Evolutionary conservation across 2,113 vertebrate genomes (phyloP).

Genomic region (Onychostruthus taczanowskii): DNA sequence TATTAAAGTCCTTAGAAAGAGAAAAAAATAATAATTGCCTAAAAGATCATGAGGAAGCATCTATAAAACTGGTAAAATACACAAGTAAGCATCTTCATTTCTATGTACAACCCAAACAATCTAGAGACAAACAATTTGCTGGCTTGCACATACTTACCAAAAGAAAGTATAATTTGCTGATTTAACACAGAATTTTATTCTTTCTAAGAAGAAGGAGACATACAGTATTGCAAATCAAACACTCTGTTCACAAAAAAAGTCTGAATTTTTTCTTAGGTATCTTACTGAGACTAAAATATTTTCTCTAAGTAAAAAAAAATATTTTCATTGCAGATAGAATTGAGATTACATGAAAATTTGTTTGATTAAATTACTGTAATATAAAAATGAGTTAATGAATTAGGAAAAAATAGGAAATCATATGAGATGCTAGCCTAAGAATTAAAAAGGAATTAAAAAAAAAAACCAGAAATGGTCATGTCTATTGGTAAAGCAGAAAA

Average conservation of each 20-base stretch:
- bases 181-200: background rate
- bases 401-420: background rate
- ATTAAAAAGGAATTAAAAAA: background rate
- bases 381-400: background rate
- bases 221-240: background rate
- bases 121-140: background rate
- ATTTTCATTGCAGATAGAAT: background rate
- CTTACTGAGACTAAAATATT: background rate
- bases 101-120: background rate
- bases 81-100: background rate
- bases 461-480: background rate
- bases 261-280: background rate
- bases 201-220: background rate
- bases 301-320: background rate
- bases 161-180: background rate
- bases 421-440: background rate
- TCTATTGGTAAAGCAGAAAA: background rate
- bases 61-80: background rate
- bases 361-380: background rate
- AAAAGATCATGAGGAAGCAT: background rate
- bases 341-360: background rate
- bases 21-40: background rate
- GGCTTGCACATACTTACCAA: background rate
- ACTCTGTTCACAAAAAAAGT: background rate
- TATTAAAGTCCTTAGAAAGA: background rate